phyloP scores from a whole-genome alignment of 2,113 vertebrate genomes.

The Gymnobelideus leadbeateri region DNA sequence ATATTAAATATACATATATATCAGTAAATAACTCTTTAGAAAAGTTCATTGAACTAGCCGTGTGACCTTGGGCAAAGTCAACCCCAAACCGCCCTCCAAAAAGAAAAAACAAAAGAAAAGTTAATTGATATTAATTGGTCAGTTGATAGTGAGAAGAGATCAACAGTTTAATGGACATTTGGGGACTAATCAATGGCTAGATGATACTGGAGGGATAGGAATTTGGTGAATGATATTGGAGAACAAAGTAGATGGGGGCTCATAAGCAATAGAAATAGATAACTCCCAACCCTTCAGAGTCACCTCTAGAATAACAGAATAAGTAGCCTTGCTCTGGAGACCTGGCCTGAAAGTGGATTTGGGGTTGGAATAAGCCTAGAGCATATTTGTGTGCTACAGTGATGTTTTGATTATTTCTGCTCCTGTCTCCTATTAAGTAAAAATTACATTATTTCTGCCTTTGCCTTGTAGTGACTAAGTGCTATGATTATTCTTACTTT shows the following conservation, averaged over 20 bases:
- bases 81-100: no score
- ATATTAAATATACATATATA: background rate
- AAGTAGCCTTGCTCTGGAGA: background rate
- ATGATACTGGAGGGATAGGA: background rate
- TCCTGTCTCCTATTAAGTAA: background rate
- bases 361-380: background rate
- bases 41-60: no score
- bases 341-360: background rate
- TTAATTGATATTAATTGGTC: background rate
- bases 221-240: background rate
- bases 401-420: background rate
- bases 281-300: background rate
- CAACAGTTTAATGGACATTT: background rate
- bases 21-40: background rate
- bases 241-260: background rate
- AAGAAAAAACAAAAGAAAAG: no score
- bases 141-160: background rate
- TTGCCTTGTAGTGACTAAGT: background rate
- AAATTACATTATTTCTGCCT: background rate
- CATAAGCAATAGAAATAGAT: background rate
- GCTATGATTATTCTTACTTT: background rate
- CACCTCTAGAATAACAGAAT: background rate
- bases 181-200: background rate
- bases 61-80: no score
- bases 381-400: background rate